Evolutionary conservation across 2,888 invertebrate species (phyloP), one percentile per base, ranked within the genome.

Genomic region (Dendrolimus houi): DNA sequence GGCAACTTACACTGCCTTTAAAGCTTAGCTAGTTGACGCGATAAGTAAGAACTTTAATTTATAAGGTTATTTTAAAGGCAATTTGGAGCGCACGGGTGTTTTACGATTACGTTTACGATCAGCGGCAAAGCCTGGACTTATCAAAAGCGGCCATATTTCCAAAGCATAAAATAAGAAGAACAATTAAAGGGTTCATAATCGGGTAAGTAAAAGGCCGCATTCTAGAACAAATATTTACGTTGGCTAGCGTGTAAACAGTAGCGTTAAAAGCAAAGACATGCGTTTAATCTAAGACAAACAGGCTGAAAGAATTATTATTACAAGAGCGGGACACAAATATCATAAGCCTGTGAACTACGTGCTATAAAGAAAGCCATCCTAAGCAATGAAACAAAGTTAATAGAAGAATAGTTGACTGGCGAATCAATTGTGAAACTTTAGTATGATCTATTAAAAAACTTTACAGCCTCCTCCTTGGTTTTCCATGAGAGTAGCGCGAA

Each of bases 211-310:
- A 82, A 81, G 81, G 78, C 73, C 79, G 79, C 79, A 77, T 81
- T 77, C 78, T 79, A 70, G 75, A 70, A 75, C 82, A 80, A 85
- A 87, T 88, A 82, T 89, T 90, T 82, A 83, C 77, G 74, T 80
- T 84, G 80, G 87, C 77, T 72, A 77, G 63, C 70, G 75, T 74
- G 79, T 77, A 87, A 87, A 87, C 87, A 86, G 87, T 86, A 87
- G 87, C 85, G 78, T 76, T 85, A 81, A 85, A 85, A 85, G 86
- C 85, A 83, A 84, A 87, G 86, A 87, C 85, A 86, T 83, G 79
- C 81, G 85, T 80, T 85, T 86, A 87, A 87, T 88, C 86, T 83
- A 86, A 85, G 76, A 79, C 78, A 89, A 89, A 88, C 86, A 86
- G 71, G 71, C 78, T 86, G 77, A 82, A 86, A 84, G 84, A 85